phyloP scores from a whole-genome alignment of 2,888 invertebrate species.

The Hemicrepidius hirtus region DNA sequence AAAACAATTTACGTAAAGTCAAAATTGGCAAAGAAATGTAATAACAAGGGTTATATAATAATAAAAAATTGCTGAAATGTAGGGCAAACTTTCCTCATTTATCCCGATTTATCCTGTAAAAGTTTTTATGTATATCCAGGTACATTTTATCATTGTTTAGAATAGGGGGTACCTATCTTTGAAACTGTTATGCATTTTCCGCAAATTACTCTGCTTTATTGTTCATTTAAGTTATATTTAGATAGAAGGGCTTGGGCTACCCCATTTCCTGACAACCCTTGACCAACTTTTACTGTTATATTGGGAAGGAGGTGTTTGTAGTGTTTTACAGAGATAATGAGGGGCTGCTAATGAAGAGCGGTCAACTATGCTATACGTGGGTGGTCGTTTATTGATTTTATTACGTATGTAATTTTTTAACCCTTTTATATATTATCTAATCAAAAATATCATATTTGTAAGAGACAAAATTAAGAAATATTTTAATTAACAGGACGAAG shows the following conservation, averaged over 20 bases:
- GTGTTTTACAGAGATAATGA: conserved; percentile 10
- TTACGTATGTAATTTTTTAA: conserved; percentile 2
- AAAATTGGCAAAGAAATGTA: neutral
- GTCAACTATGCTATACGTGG: neutral
- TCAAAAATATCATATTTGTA: too few species aligned
- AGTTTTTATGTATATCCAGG: too few species aligned
- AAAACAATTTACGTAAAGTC: neutral
- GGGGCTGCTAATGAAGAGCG: conserved; percentile 1
- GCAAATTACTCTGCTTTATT: neutral
- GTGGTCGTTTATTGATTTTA: conserved; percentile 14
- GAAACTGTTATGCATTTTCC: too few species aligned
- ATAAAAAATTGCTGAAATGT: neutral
- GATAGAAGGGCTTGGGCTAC: neutral
- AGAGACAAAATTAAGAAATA: too few species aligned
- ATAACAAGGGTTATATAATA: neutral
- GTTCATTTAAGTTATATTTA: conserved; percentile 1
- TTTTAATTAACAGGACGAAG: too few species aligned
- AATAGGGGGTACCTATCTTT: neutral
- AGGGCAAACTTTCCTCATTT: too few species aligned
- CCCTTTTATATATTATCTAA: too few species aligned
- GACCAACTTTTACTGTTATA: conserved; percentile 8
- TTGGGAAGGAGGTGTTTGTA: neutral
- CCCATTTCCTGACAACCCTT: conserved; percentile 16
- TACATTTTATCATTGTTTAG: neutral
- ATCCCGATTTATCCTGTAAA: too few species aligned